A percentile compares a stretch with the other conserved stretches of the same genome.
Conservation (phyloP, 2,888 invertebrate genomes). For the Pristionchus mayeri region DNA sequence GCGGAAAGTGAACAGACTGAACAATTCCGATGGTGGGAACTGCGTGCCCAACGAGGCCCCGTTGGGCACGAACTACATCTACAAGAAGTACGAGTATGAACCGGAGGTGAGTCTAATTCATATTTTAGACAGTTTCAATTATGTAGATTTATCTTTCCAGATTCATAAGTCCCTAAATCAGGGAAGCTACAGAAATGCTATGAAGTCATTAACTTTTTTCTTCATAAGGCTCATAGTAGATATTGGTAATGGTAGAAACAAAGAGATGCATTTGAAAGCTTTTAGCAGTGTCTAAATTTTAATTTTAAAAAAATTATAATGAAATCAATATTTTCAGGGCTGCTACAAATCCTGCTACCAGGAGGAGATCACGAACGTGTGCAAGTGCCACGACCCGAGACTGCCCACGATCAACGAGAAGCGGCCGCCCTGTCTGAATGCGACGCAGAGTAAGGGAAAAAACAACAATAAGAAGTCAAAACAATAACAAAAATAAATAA, state of each 20-base stretch:
- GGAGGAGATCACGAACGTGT: constrained; percentile 64
- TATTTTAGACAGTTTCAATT: too few species aligned
- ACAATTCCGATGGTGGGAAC: constrained; percentile 61
- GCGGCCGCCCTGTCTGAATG: constrained; percentile 9
- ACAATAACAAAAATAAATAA: neutral
- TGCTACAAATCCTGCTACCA: constrained; percentile 75
- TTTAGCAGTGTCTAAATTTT: too few species aligned
- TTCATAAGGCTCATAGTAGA: too few species aligned
- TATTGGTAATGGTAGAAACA: too few species aligned
- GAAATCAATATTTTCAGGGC: constrained; percentile 65
- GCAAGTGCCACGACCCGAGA: constrained; percentile 74
- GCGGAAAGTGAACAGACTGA: constrained; percentile 70
- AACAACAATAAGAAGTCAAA: neutral
- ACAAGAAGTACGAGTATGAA: constrained; percentile 72
- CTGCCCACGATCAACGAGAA: constrained; percentile 60
- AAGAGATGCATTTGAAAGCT: too few species aligned
- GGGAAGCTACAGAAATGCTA: too few species aligned
- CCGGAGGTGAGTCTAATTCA: constrained; percentile 67
- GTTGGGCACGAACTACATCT: constrained; percentile 66
- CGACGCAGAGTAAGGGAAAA: neutral
- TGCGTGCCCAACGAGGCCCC: constrained; percentile 59
- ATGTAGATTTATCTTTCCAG: too few species aligned
- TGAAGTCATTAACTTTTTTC: too few species aligned
- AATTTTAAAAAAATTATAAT: neutral
- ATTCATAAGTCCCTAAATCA: too few species aligned